Percentiles rank a stretch among this genome's conserved stretches.
These are phyloP conservation scores for Carettochelys insculpta DNA, from an alignment of 2,113 vertebrate genomes.

Conservation along the genomic window DNA sequence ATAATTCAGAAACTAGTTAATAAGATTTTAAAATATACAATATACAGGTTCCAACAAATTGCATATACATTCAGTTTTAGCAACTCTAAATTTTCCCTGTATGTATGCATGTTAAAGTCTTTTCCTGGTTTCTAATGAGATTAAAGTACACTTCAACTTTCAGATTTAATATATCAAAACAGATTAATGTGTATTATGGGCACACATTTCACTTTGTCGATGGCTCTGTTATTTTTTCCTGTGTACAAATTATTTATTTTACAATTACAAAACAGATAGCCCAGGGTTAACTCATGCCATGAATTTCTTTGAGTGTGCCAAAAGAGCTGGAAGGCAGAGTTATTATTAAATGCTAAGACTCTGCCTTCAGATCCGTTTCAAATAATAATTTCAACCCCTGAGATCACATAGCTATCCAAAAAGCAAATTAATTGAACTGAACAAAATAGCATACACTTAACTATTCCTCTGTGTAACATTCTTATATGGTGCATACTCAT, in stretches of 20 bases:
- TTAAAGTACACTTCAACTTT: constrained; percentile 6
- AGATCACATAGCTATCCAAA: constrained; percentile 44
- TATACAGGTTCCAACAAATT: not conserved
- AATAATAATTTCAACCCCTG: constrained; percentile 49
- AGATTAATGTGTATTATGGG: constrained; percentile 14
- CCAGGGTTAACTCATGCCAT: constrained; percentile 30
- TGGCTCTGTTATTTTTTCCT: constrained; percentile 6
- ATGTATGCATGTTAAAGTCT: not conserved
- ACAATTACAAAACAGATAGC: constrained; percentile 7
- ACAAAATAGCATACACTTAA: not conserved
- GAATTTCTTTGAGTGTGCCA: constrained; percentile 24
- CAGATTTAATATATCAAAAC: constrained; percentile 10
- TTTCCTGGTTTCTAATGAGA: constrained; percentile 14
- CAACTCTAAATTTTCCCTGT: not conserved
- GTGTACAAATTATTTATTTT: constrained; percentile 47
- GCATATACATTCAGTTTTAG: not conserved
- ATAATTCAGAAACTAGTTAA: not conserved
- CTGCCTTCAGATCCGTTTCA: constrained; percentile 54
- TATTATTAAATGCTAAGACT: constrained; percentile 17
- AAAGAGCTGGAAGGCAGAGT: constrained; percentile 39
- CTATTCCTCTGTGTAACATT: not conserved
- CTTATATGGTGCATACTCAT: not conserved
- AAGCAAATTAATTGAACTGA: constrained; percentile 52
- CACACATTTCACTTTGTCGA: constrained; percentile 37
- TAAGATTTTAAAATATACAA: not conserved